Conservation (phyloP, 2,113 vertebrate species). For the Salminus brasiliensis region DNA sequence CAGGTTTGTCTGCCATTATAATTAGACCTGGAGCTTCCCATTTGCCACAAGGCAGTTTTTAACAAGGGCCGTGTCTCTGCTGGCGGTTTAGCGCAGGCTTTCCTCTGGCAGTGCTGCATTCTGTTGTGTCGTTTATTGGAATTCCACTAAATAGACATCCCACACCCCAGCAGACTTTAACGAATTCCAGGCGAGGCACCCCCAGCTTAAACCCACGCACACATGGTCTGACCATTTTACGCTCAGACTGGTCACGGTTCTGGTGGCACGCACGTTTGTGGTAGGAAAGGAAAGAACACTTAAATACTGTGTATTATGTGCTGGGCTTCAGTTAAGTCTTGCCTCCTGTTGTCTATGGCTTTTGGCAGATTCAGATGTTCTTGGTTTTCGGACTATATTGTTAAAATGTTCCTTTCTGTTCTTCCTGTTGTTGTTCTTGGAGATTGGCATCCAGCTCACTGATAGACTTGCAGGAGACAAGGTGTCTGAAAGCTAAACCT, state of each 20-base stretch:
- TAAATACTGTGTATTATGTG: neutral
- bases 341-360: conserved; percentile 7
- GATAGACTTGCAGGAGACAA: conserved; percentile 16
- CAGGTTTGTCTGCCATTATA: conserved; percentile 16
- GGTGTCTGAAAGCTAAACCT: neutral
- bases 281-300: conserved; percentile 1
- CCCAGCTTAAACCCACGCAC: neutral
- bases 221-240: neutral
- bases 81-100: neutral
- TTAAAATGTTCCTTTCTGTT: conserved; percentile 10
- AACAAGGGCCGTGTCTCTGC: conserved; percentile 9
- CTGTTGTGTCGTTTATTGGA: neutral
- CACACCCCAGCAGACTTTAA: neutral
- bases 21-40: neutral
- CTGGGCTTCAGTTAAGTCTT: neutral
- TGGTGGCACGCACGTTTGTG: conserved; percentile 15
- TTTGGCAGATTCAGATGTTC: neutral
- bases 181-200: neutral
- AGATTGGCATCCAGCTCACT: neutral
- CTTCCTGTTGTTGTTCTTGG: conserved; percentile 21
- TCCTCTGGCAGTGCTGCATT: conserved; percentile 8
- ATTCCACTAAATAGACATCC: neutral
- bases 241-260: neutral
- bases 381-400: conserved; percentile 13
- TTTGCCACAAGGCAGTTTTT: conserved; percentile 2